Percentiles rank a stretch among this genome's conserved stretches.
These are phyloP conservation scores for Eulithis prunata DNA, from an alignment of 2,888 invertebrate species.

Conservation along the genomic window DNA sequence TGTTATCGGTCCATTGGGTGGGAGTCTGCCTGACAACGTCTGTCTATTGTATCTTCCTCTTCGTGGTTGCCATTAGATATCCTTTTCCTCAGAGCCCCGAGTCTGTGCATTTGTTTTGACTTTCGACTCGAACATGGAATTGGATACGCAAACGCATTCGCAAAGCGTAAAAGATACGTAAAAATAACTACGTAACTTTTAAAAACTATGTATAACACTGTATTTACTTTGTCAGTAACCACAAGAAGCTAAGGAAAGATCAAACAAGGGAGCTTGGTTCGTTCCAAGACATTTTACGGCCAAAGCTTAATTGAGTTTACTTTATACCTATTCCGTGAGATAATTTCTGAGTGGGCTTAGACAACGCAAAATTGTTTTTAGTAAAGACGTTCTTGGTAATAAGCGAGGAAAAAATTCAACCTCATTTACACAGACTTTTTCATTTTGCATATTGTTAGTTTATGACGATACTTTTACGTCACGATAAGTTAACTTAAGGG, in stretches of 20 bases:
- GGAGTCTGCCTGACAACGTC: too few species aligned
- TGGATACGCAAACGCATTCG: too few species aligned
- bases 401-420: background rate
- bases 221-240: conserved; percentile 1
- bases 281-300: conserved; percentile 30
- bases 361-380: conserved; percentile 13
- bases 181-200: background rate
- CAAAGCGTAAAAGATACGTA: too few species aligned
- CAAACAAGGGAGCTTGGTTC: conserved; percentile 26
- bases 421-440: background rate
- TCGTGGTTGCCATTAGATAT: too few species aligned
- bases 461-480: too few species aligned
- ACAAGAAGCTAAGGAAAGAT: conserved; percentile 29
- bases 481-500: too few species aligned
- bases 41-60: too few species aligned
- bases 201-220: background rate
- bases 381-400: background rate
- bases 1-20: too few species aligned
- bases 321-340: conserved; percentile 35
- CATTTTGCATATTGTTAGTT: too few species aligned
- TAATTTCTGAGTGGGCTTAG: conserved; percentile 30
- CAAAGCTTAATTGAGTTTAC: conserved; percentile 38
- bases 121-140: too few species aligned
- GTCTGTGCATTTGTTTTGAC: too few species aligned
- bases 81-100: too few species aligned